Percentiles rank a stretch among this genome's conserved stretches.
Conservation (phyloP, 2,797 vertebrate species). For the Lepilemur septentrionalis region DNA sequence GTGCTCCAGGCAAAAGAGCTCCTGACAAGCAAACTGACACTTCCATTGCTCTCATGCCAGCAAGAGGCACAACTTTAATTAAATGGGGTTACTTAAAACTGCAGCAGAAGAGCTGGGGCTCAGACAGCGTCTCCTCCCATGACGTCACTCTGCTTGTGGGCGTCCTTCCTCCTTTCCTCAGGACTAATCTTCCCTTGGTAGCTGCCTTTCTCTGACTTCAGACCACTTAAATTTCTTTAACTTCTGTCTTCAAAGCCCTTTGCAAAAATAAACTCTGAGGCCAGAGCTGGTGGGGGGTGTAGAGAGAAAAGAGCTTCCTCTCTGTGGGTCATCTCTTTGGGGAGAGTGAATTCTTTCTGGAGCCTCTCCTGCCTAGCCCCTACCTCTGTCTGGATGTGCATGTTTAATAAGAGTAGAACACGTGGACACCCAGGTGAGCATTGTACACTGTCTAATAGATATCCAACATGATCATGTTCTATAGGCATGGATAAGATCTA, state of each 20-base stretch:
- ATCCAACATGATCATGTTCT: not conserved
- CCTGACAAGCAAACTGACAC: conserved; percentile 79
- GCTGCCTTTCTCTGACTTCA: conserved; percentile 53
- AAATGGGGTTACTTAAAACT: conserved; percentile 77
- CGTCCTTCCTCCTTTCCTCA: not conserved
- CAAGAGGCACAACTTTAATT: conserved; percentile 78
- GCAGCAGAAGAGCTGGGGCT: conserved; percentile 56
- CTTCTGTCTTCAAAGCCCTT: conserved; percentile 64
- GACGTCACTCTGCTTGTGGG: conserved; percentile 28
- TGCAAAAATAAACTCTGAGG: conserved; percentile 53
- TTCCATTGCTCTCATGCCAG: conserved; percentile 73
- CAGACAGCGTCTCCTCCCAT: conserved; percentile 41
- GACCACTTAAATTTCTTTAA: conserved; percentile 54
- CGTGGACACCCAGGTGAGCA: not conserved
- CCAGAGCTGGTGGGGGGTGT: not conserved
- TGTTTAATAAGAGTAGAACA: not conserved
- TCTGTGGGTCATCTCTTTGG: not conserved
- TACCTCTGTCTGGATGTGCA: not conserved
- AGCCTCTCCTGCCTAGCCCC: not conserved
- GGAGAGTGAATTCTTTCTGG: conserved; percentile 15
- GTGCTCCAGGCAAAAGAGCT: conserved; percentile 69
- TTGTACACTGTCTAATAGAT: not conserved
- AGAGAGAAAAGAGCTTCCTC: conserved; percentile 12
- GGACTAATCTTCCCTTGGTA: conserved; percentile 47
- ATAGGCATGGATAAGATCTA: not conserved